These are phyloP conservation scores for Hydraecia micacea DNA, from an alignment of 2,888 invertebrate genomes.

Conservation along the genomic window DNA sequence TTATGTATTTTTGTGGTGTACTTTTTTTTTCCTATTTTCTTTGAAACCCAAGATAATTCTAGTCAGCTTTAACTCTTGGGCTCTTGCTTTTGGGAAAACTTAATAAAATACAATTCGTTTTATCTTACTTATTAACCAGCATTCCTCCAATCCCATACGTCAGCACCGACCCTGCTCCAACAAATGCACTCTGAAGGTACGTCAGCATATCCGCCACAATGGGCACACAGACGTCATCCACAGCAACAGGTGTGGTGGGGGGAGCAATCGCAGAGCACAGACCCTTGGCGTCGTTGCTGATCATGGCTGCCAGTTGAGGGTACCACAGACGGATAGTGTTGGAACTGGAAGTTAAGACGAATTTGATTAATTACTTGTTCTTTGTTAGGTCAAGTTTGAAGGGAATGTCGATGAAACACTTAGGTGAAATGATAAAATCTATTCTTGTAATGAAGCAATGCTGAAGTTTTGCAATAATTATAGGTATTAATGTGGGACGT, in stretches of 20 bases:
- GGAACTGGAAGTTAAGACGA: conserved; percentile 85
- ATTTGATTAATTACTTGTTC: background rate
- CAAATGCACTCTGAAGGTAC: conserved; percentile 93
- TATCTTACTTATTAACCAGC: conserved; percentile 80
- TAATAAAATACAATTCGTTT: background rate
- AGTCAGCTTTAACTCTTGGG: background rate
- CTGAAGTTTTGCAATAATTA: background rate
- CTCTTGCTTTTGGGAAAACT: background rate
- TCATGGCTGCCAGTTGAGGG: conserved; percentile 95
- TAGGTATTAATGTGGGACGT: background rate
- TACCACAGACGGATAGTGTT: conserved; percentile 96
- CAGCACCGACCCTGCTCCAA: conserved; percentile 91
- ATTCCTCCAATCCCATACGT: conserved; percentile 91
- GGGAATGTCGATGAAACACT: background rate
- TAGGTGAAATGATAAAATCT: background rate
- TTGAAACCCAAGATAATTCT: background rate
- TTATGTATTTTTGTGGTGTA: too few relatives aligned
- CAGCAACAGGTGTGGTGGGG: conserved; percentile 56
- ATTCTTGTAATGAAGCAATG: background rate
- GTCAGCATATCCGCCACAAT: conserved; percentile 90
- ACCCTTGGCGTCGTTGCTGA: conserved; percentile 79
- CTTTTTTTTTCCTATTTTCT: too few relatives aligned
- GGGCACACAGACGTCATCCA: conserved; percentile 75
- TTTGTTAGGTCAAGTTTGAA: background rate
- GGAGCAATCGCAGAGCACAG: conserved; percentile 84